Base-by-base conservation (phyloP, 2,113 vertebrate genomes). In the Nyctibius bracteatus region DNA sequence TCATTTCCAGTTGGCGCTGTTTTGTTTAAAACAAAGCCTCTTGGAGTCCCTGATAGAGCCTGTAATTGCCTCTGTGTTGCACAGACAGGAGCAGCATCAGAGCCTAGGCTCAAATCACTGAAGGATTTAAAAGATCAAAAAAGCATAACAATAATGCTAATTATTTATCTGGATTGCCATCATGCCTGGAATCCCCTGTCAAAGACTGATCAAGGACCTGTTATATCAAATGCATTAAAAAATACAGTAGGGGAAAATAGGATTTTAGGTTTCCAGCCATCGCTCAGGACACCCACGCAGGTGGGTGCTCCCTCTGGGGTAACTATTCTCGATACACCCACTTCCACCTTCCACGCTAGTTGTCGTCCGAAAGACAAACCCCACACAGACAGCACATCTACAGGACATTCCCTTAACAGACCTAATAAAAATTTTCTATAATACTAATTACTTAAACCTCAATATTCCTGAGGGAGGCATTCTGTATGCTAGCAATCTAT, bases 231-330 rank as follows among this genome's bases (percentile, higher is more conserved):
- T 31, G 14, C 27, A 77, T 43, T 66, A 31, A 81, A 71, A 90
- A 57, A 37, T 14, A 70, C 18, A 59, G 25, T 4, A 20, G 7
- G 21, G 13, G 1, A 21, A 33, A 4, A 43, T 65, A 10, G 15
- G 12, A 57, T 70, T 68, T 66, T 20, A 35, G 31, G 35, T 55
- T 88, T 73, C 47, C 39, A 65, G 1, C 15, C 28, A 41, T 23
- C 0, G 0, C 37, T 27, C 54, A 21, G 66, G 49, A 75, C 27
- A 58, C 3, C 2, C 5, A 3, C 0, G 2, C 39, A 81, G 49
- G 37, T 44, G 47, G 39, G 57, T 3, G 20, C 10, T 66, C 49
- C n/a, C 18, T 49, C 24, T n/a, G 57, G 18, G 31, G 39, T 12
- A 75, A 20, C 30, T 54, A 4, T 41, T 39, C 74, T 78, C 1